Conservation (phyloP, 1,140 invertebrate species). For the Drosophila watanabei region DNA sequence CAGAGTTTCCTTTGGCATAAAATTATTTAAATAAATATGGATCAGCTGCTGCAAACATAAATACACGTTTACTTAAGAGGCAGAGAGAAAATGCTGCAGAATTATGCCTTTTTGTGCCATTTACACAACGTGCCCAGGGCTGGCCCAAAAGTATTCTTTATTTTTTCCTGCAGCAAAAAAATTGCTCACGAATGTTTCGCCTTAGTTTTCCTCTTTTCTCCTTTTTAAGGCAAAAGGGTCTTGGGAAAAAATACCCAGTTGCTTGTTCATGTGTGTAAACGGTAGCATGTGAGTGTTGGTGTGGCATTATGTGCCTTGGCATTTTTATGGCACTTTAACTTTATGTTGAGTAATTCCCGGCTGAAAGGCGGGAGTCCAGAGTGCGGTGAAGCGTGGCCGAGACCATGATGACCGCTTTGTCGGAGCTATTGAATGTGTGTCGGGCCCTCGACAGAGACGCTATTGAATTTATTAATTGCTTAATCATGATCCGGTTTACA, state of each 20-base stretch:
- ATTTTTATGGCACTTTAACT: constrained; percentile 82
- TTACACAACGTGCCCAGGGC: constrained; percentile 48
- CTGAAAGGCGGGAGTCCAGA: constrained; percentile 45
- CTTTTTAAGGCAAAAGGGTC: constrained; percentile 36
- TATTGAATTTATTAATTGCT: constrained; percentile 55
- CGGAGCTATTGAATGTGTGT: constrained; percentile 24
- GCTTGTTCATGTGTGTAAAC: constrained; percentile 74
- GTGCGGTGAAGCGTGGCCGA: constrained; percentile 37
- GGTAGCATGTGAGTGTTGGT: constrained; percentile 27
- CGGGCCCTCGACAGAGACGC: constrained; percentile 11
- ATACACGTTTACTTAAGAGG: constrained; percentile 25
- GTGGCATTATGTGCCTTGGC: constrained; percentile 56
- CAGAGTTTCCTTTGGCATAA: neutral
- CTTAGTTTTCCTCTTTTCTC: constrained; percentile 15
- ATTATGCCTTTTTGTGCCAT: constrained; percentile 43
- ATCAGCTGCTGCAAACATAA: constrained; percentile 11
- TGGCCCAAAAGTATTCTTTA: constrained; percentile 29
- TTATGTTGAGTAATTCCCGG: constrained; percentile 69
- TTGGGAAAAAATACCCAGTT: constrained; percentile 50
- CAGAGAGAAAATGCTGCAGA: constrained; percentile 22
- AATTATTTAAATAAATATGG: constrained; percentile 31
- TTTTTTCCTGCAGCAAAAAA: constrained; percentile 26
- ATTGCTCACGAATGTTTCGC: constrained; percentile 27
- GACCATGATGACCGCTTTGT: constrained; percentile 40
- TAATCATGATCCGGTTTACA: constrained; percentile 40